Base-by-base conservation (phyloP, 2,888 invertebrate genomes). In the Neria commutata region DNA sequence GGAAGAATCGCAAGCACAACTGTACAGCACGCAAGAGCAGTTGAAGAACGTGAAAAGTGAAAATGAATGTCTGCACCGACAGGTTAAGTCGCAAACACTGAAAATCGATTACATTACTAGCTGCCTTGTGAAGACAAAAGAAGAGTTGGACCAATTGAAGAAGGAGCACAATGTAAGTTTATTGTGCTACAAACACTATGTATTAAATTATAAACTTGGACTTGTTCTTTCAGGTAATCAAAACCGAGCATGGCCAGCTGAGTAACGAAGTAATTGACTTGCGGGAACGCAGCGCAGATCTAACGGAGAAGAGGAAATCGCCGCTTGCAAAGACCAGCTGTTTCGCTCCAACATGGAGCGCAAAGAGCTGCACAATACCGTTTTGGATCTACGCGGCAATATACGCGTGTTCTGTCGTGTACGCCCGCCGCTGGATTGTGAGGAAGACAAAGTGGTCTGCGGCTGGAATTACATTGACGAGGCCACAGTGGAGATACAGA, bases 401-500 rank as follows among this genome's bases (percentile, higher is more conserved):
- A 92, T 92, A 55, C 80, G 92, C 54, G 92, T 92, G 0, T 92
- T 91, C 70, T 92, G 92, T 72, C 84, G 92, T 62, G 86, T 92
- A 8, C 84, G 92, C 25, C 92, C 92, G 1, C 85, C 87, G 3
- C 79, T 91, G 3, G 81, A 85, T 2, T 83, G 81, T 6, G 91
- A 91, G 74, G 76, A 66, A 21, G 70, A 73, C 1, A 73, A 78
- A 3, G 40, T 64, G 5, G 56, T 72, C 3, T 82, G 82, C 56
- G 71, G 71, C 10, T 81, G 80, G 80, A 77, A 74, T 29, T 82
- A 78, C 55, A 56, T 78, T 1, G 83, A 82, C 37, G 82, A 83
- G 60, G 68, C 77, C 1, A 76, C 81, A 0, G 67, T 82, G 0
- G 82, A 82, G 70, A 75, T 82, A 42, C 72, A 76, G 21, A 81